Conservation (phyloP, 2,113 vertebrate species). For the Agapornis roseicollis region DNA sequence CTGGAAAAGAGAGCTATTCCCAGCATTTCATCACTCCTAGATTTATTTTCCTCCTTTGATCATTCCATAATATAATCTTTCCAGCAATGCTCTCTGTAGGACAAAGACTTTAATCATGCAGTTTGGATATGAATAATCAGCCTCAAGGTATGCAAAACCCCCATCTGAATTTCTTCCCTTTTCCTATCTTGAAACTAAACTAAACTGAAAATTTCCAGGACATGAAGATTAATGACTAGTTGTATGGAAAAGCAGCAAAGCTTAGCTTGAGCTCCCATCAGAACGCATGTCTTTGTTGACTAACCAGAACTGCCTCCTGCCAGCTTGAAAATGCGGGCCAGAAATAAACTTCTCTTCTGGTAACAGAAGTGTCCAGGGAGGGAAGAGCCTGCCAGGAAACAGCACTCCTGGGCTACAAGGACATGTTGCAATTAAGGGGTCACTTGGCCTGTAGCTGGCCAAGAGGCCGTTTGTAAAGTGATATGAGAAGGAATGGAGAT, state of each 20-base stretch:
- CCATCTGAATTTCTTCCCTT: not conserved
- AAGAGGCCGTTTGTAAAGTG: not conserved
- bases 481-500: not conserved
- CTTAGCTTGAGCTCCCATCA: not conserved
- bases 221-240: not conserved
- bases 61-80: not conserved
- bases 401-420: not conserved
- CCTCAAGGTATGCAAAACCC: not conserved
- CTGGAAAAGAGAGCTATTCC: not conserved
- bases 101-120: constrained; percentile 12
- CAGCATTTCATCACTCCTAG: not conserved
- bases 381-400: not conserved
- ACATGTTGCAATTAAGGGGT: not conserved
- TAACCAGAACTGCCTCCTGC: not conserved
- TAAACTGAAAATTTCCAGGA: constrained; percentile 9
- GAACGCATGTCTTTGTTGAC: not conserved
- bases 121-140: not conserved
- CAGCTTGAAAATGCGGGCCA: not conserved
- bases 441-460: not conserved
- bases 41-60: not conserved
- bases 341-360: not conserved
- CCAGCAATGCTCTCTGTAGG: not conserved
- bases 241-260: not conserved
- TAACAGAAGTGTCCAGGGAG: not conserved
- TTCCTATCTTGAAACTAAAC: not conserved